phyloP scores from a whole-genome alignment of 2,888 invertebrate species.

The Agrochola lota region DNA sequence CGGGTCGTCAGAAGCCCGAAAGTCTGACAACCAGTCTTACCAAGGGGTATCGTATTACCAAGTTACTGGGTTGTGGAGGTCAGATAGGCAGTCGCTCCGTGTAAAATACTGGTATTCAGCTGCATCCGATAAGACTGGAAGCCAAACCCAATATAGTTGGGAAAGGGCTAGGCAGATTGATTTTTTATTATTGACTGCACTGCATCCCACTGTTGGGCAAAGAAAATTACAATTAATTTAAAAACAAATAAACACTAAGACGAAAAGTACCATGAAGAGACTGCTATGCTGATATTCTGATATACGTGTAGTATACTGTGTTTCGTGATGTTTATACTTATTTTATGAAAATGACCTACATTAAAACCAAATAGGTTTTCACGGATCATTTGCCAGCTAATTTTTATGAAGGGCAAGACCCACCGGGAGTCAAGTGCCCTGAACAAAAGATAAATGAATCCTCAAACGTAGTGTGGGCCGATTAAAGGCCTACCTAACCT shows the following conservation, averaged over 20 bases:
- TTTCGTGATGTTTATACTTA: conserved; percentile 34
- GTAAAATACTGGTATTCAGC: no score
- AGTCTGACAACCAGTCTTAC: no score
- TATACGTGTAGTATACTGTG: no score
- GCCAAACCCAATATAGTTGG: no score
- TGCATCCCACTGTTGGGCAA: neutral
- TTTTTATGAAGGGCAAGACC: conserved; percentile 43
- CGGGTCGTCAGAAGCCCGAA: no score
- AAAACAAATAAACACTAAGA: neutral
- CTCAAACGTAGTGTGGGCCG: conserved; percentile 29
- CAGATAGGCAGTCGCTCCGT: no score
- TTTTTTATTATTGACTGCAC: no score
- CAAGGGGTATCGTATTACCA: no score
- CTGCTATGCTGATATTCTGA: neutral
- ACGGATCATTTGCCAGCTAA: conserved; percentile 57
- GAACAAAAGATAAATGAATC: conserved; percentile 56
- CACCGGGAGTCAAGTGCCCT: conserved; percentile 44
- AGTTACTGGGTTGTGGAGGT: no score
- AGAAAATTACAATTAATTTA: neutral
- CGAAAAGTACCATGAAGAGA: neutral
- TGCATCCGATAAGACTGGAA: no score
- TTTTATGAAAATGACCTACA: conserved; percentile 30
- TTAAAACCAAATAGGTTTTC: conserved; percentile 50
- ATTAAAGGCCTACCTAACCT: conserved; percentile 43
- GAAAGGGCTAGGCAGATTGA: no score